Evolutionary conservation across 2,888 invertebrate genomes (phyloP).

Genomic region (Eupithecia inturbata): DNA sequence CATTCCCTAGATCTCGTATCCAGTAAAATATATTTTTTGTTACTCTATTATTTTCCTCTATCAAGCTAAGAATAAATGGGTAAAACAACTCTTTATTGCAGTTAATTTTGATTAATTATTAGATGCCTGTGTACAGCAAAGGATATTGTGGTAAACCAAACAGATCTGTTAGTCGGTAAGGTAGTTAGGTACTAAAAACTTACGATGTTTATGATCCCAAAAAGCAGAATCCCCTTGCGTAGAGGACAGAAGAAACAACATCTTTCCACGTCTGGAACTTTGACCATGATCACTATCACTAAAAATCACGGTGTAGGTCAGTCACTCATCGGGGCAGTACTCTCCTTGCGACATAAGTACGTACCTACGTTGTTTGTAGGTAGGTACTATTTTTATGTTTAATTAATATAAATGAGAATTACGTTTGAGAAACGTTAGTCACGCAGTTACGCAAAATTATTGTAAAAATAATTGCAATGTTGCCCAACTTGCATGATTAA

Average conservation of each 20-base stretch:
- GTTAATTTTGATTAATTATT: too few species aligned
- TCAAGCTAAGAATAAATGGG: too few species aligned
- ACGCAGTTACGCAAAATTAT: neutral
- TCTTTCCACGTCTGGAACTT: conserved; percentile 68
- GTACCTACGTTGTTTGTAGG: neutral
- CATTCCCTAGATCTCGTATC: too few species aligned
- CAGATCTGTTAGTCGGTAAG: too few species aligned
- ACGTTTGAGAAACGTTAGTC: neutral
- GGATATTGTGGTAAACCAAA: too few species aligned
- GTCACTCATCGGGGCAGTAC: neutral
- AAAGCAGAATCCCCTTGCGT: conserved; percentile 72
- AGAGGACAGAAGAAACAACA: conserved; percentile 76
- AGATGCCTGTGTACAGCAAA: too few species aligned
- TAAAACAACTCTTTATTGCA: too few species aligned
- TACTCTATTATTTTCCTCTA: too few species aligned
- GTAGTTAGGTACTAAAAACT: conserved; percentile 47
- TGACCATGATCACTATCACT: conserved; percentile 19
- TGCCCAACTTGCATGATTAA: neutral
- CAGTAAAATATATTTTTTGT: too few species aligned
- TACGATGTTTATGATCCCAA: conserved; percentile 75
- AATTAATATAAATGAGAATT: neutral
- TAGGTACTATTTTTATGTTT: neutral
- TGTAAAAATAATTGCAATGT: neutral
- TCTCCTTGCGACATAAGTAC: neutral
- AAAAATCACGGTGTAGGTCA: neutral